Conservation (phyloP, 2,797 vertebrate species). For the Parambassis ranga region DNA sequence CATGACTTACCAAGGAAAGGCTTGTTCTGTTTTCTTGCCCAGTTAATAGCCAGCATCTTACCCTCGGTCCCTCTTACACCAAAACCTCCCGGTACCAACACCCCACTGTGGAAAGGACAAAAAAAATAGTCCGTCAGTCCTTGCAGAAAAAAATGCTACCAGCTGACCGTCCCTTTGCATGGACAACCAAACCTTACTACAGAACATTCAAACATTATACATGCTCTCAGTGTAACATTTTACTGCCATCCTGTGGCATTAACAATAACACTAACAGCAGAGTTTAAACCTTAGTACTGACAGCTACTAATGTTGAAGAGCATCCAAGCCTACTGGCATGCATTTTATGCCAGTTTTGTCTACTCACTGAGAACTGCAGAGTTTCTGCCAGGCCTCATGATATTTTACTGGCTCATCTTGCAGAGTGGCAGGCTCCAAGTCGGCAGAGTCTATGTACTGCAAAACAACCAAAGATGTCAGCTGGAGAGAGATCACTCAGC, state of each 20-base stretch:
- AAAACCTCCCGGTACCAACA: conserved; percentile 95
- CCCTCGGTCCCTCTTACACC: conserved; percentile 95
- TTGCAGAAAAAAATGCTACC: too few species aligned
- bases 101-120: conserved; percentile 77
- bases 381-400: conserved; percentile 96
- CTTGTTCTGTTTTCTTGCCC: conserved; percentile 95
- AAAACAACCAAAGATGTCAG: conserved; percentile 14
- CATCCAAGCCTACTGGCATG: neutral
- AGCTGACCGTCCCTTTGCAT: too few species aligned
- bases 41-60: conserved; percentile 92
- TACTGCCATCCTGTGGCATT: conserved; percentile 51
- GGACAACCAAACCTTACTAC: too few species aligned
- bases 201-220: neutral
- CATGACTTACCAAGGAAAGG: conserved; percentile 95
- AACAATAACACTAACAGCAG: neutral
- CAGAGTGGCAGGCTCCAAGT: conserved; percentile 85
- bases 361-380: conserved; percentile 92
- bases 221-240: neutral
- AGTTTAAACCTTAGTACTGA: neutral
- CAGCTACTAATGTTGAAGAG: neutral
- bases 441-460: conserved; percentile 94
- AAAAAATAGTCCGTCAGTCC: neutral
- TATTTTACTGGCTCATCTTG: conserved; percentile 92
- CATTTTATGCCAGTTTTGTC: neutral
- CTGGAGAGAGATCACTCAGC: conserved; percentile 1